Evolutionary conservation across 2,888 invertebrate genomes (phyloP).

Genomic region (Tortrix viridana): DNA sequence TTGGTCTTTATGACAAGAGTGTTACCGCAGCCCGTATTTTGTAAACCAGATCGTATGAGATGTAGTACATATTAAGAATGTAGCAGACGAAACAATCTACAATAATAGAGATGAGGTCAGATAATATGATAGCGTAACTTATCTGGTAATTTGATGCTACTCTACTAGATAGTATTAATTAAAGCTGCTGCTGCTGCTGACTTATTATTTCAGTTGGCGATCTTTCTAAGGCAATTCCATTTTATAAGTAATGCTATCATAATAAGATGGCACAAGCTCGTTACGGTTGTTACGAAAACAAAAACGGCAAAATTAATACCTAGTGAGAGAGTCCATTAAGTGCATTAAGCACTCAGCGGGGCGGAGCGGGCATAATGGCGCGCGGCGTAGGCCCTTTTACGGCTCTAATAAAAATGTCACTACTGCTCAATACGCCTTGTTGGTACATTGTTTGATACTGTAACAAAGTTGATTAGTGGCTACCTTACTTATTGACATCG

Average conservation of each 20-base stretch:
- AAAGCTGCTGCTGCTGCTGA: too few species aligned
- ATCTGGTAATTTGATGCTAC: too few species aligned
- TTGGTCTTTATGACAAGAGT: too few species aligned
- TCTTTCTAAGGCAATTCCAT: neutral
- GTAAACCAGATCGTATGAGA: too few species aligned
- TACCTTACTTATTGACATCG: too few species aligned
- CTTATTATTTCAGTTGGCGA: too few species aligned
- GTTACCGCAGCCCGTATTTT: too few species aligned
- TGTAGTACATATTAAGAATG: too few species aligned
- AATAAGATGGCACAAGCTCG: conserved; percentile 47
- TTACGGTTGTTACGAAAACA: conserved; percentile 62
- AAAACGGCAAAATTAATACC: conserved; percentile 74
- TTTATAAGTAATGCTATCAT: conserved; percentile 11
- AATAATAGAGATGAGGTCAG: too few species aligned
- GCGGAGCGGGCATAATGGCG: conserved; percentile 69
- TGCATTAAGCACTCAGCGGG: conserved; percentile 76
- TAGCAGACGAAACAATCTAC: too few species aligned
- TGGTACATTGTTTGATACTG: conserved; percentile 31
- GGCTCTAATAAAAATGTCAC: conserved; percentile 69
- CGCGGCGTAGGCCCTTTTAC: conserved; percentile 62
- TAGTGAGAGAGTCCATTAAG: conserved; percentile 76
- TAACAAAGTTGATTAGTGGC: neutral
- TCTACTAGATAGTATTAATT: too few species aligned
- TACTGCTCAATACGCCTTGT: conserved; percentile 43
- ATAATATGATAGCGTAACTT: too few species aligned